Percentiles rank a stretch among this genome's conserved stretches.
These are phyloP conservation scores for Petaurus breviceps DNA, from an alignment of 2,113 vertebrate genomes.

Conservation along the genomic window DNA sequence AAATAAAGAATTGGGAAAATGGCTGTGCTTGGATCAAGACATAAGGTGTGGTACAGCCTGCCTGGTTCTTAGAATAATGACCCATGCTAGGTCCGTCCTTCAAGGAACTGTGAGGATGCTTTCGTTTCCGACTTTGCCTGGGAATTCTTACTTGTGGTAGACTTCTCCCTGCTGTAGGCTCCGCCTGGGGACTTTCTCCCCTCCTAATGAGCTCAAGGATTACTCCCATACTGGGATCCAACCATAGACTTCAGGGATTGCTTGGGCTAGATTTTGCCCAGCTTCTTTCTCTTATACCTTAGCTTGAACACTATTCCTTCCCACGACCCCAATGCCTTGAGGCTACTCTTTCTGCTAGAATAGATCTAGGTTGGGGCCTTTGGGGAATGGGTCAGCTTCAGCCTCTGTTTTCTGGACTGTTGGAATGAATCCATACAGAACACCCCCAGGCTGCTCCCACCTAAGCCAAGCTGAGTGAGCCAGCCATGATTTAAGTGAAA, in stretches of 20 bases:
- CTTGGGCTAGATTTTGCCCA: neutral
- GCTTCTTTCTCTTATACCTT: neutral
- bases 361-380: neutral
- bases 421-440: neutral
- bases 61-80: neutral
- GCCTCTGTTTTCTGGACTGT: too few relatives aligned
- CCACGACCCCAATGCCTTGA: neutral
- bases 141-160: neutral
- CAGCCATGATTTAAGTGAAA: neutral
- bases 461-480: neutral
- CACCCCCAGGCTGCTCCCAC: neutral
- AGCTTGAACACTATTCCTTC: neutral
- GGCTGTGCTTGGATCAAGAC: neutral
- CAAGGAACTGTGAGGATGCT: neutral
- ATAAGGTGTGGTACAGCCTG: neutral
- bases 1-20: neutral
- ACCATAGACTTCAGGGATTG: neutral
- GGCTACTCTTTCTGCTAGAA: neutral
- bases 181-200: neutral
- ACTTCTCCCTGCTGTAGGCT: neutral
- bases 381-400: neutral
- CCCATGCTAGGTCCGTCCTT: neutral
- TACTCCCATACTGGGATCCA: neutral
- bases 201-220: neutral
- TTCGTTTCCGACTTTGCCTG: neutral